Evolutionary conservation across 2,113 vertebrate species (phyloP).

Genomic region (Alces alces): DNA sequence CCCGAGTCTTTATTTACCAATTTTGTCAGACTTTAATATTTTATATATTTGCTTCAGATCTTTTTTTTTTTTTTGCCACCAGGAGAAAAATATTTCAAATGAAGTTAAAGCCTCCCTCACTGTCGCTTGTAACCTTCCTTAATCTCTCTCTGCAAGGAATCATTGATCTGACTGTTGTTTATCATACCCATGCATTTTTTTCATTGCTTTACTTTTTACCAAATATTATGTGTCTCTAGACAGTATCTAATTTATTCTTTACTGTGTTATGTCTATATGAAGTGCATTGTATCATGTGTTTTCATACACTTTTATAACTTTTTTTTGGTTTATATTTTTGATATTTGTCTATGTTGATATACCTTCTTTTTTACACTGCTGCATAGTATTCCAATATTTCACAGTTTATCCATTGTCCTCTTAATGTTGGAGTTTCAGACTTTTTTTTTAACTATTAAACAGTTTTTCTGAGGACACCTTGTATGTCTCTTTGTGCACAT

Average conservation of each 20-base stretch:
- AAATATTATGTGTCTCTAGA: background rate
- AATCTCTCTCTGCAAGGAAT: background rate
- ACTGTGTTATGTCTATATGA: background rate
- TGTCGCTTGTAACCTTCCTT: background rate
- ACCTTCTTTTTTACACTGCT: background rate
- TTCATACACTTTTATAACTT: background rate
- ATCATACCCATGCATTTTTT: background rate
- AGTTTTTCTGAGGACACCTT: background rate
- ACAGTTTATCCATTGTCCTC: background rate
- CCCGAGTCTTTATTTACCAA: background rate
- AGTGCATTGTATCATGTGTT: background rate
- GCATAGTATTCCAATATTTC: background rate
- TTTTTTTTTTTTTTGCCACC: background rate
- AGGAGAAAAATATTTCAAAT: background rate
- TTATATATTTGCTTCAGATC: background rate
- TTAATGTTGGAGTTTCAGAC: background rate
- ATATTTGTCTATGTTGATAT: background rate
- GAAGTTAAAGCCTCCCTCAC: background rate
- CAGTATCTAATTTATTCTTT: background rate
- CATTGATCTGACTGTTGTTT: background rate
- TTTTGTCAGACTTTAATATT: conserved; percentile 16
- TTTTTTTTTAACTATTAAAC: background rate
- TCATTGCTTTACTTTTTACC: background rate
- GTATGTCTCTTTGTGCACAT: background rate
- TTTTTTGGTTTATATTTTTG: background rate